These are phyloP conservation scores for Oncorhynchus clarkii DNA, from an alignment of 2,113 vertebrate species.

Conservation along the genomic window DNA sequence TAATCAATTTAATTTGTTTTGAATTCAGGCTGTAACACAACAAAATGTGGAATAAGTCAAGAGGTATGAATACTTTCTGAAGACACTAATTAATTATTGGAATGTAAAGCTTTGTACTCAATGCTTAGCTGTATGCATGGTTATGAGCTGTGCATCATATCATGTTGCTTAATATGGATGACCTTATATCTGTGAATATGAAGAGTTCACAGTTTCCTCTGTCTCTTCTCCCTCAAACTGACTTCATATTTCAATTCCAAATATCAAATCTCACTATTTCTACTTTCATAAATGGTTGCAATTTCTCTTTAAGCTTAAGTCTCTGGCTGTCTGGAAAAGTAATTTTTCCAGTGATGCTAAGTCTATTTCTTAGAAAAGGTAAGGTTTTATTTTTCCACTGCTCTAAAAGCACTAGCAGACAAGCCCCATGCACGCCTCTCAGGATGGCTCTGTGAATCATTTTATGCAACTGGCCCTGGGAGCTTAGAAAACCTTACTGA, in stretches of 20 bases:
- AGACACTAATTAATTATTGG: too few species aligned
- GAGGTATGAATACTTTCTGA: too few species aligned
- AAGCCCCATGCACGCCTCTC: neutral
- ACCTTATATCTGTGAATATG: neutral
- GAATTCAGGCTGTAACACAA: too few species aligned
- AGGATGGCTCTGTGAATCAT: constrained; percentile 3
- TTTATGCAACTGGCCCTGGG: neutral
- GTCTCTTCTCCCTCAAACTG: neutral
- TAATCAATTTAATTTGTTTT: too few species aligned
- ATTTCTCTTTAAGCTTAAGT: neutral
- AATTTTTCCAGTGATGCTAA: neutral
- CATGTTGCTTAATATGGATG: neutral
- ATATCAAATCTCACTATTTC: neutral
- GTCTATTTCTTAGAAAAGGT: neutral
- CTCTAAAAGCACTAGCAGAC: neutral
- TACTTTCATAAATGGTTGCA: neutral
- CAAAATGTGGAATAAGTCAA: too few species aligned
- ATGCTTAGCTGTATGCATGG: neutral
- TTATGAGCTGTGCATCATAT: neutral
- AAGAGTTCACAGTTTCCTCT: neutral
- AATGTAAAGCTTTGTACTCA: neutral
- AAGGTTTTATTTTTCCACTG: neutral
- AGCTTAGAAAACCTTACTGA: neutral
- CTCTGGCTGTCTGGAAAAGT: neutral
- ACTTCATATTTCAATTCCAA: neutral